Conservation (phyloP, 92 coral and sea anemone genomes). For the Porites divaricata region DNA sequence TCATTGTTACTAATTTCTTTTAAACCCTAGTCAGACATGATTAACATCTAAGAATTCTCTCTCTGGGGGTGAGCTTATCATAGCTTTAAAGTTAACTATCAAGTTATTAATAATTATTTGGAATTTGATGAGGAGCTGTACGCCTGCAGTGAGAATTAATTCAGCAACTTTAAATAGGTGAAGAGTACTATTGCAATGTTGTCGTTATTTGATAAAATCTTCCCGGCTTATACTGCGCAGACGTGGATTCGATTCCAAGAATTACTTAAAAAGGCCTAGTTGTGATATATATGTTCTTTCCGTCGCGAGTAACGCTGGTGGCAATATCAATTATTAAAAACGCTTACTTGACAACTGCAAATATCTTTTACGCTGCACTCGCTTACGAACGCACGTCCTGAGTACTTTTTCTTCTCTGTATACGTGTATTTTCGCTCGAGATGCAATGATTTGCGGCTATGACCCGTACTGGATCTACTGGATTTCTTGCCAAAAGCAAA, state of each 20-base stretch:
- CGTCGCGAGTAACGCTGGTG: slow-evolving; percentile 32
- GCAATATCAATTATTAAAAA: slow-evolving; percentile 30
- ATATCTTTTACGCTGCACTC: slow-evolving; percentile 22
- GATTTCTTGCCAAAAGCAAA: not conserved
- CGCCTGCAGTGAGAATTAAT: not conserved
- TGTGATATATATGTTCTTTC: not conserved
- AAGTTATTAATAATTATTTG: not conserved
- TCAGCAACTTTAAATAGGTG: not conserved
- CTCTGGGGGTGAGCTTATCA: not conserved
- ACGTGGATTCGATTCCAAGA: slow-evolving; percentile 3
- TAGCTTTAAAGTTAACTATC: not conserved
- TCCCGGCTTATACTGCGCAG: not conserved
- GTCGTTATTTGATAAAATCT: not conserved
- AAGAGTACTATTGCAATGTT: not conserved
- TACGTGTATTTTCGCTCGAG: not conserved
- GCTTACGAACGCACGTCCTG: not conserved
- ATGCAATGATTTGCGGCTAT: not conserved
- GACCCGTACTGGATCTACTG: not conserved
- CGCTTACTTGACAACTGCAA: not conserved
- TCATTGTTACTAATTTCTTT: not conserved
- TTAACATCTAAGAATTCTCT: not conserved
- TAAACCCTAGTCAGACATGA: not conserved
- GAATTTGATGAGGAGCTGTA: not conserved
- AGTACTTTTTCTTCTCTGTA: slow-evolving; percentile 26
- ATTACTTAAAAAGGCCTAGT: not conserved